Evolutionary conservation across 2,888 invertebrate genomes (phyloP).

Genomic region (Kuschelorhynchus macadamiae): DNA sequence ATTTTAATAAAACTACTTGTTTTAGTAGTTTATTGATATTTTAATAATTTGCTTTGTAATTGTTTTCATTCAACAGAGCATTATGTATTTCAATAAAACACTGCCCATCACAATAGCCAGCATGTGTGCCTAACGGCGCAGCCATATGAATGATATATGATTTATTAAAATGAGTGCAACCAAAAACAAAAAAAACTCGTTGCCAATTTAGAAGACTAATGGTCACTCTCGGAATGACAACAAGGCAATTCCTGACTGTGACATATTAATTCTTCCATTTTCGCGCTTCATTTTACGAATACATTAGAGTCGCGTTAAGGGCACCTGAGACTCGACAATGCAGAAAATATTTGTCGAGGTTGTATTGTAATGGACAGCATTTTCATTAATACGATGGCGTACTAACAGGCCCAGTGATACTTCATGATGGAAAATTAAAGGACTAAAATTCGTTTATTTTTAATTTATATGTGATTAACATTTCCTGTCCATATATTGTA

Average conservation of each 20-base stretch:
- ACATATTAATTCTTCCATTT: constrained; percentile 49
- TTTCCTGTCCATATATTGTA: no score
- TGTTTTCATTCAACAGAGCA: no score
- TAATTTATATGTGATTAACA: no score
- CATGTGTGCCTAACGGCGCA: not conserved
- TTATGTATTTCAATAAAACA: no score
- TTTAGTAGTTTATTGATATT: no score
- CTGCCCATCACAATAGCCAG: no score
- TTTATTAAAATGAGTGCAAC: constrained; percentile 29
- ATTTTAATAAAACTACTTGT: no score
- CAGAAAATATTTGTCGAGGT: constrained; percentile 24
- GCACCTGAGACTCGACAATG: constrained; percentile 44
- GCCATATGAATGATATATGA: constrained; percentile 12
- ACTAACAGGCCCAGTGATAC: no score
- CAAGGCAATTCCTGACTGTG: constrained; percentile 46
- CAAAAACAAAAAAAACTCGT: constrained; percentile 35
- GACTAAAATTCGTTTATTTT: no score
- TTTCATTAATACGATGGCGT: constrained; percentile 9
- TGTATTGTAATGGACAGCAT: constrained; percentile 13
- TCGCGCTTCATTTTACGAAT: constrained; percentile 46
- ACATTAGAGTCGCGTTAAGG: constrained; percentile 39
- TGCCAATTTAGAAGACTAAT: constrained; percentile 48
- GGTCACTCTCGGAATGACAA: constrained; percentile 38
- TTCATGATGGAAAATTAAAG: no score
- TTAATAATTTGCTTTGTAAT: no score